These are phyloP conservation scores for Amblyornis subalaris DNA, from an alignment of 2,113 vertebrate species.

Conservation along the genomic window DNA sequence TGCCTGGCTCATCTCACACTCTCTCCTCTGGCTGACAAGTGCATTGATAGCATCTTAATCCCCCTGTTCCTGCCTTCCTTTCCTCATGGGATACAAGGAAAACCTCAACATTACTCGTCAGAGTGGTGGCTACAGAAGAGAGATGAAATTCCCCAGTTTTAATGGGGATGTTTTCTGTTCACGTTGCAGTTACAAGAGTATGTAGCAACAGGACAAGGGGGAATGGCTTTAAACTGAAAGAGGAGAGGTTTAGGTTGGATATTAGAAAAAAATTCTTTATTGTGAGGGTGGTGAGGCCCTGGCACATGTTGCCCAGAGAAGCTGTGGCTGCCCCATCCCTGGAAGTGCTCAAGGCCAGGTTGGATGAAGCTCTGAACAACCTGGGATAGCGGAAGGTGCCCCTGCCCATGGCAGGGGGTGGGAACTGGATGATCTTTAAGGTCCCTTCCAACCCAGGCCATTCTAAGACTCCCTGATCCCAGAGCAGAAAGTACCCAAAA, in stretches of 20 bases:
- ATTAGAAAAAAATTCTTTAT: not conserved
- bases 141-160: not conserved
- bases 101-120: not conserved
- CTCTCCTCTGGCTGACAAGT: not conserved
- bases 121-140: not conserved
- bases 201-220: not conserved
- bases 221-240: not conserved
- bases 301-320: not conserved
- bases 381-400: rapidly evolving
- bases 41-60: not conserved
- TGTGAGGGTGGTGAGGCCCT: not conserved
- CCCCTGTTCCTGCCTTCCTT: not conserved
- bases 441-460: not conserved
- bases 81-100: not conserved
- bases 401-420: not conserved
- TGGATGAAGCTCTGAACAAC: not conserved
- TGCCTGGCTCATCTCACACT: not conserved
- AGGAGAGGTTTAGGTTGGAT: not conserved
- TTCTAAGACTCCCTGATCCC: not conserved
- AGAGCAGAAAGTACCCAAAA: not conserved
- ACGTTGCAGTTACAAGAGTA: not conserved
- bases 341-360: not conserved
- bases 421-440: not conserved
- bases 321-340: not conserved
- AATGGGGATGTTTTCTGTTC: not conserved